Evolutionary conservation across 2,797 vertebrate species (phyloP).

Genomic region (Cirrhinus mrigala): DNA sequence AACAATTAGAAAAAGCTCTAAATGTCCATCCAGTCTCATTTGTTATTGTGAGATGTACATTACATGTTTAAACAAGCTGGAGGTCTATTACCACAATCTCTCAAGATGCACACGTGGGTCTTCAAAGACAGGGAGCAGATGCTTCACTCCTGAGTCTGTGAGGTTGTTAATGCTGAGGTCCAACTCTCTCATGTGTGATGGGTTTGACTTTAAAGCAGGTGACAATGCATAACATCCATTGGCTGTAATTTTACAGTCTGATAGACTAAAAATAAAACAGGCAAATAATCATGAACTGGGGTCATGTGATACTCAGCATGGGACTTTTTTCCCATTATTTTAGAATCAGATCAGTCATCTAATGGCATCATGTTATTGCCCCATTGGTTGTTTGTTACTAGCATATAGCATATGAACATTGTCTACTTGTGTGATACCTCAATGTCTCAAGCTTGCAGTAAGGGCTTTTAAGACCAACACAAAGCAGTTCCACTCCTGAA

Average conservation of each 20-base stretch:
- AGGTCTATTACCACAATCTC: slow-evolving; percentile 29
- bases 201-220: slow-evolving; percentile 16
- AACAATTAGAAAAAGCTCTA: not conserved
- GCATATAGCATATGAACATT: not conserved
- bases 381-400: not conserved
- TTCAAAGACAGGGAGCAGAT: not conserved
- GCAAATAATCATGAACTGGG: not conserved
- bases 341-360: not conserved
- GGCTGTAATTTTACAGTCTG: slow-evolving; percentile 32
- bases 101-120: slow-evolving; percentile 10
- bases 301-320: not conserved
- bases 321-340: not conserved
- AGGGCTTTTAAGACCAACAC: not conserved
- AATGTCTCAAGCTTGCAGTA: slow-evolving; percentile 7
- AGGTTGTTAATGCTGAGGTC: slow-evolving; percentile 31
- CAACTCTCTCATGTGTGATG: slow-evolving; percentile 10
- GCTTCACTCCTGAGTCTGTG: slow-evolving; percentile 6
- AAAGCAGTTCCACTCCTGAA: slow-evolving; percentile 16
- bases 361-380: not conserved
- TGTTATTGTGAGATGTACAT: not conserved
- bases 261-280: not conserved
- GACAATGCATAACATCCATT: slow-evolving; percentile 1
- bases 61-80: not conserved
- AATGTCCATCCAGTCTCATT: not conserved
- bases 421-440: slow-evolving; percentile 5